A percentile compares a stretch with the other conserved stretches of the same genome.
Evolutionary conservation across 2,888 invertebrate genomes (phyloP).

Genomic region (Microdon myrmicae): DNA sequence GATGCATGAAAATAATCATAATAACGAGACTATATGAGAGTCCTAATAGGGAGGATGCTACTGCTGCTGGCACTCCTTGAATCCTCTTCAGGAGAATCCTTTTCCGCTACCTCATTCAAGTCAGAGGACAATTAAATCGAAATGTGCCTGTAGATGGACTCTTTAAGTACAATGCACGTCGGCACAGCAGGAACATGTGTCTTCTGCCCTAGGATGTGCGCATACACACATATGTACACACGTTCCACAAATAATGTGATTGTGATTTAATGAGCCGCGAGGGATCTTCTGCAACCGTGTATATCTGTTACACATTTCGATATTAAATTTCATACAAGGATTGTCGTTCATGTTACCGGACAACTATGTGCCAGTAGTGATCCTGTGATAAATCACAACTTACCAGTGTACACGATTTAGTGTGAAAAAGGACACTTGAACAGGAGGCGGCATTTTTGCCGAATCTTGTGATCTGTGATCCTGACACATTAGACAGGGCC

Average conservation of each 20-base stretch:
- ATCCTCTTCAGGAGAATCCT: slow-evolving; percentile 38
- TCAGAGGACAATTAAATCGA: slow-evolving; percentile 41
- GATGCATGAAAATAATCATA: slow-evolving; percentile 63
- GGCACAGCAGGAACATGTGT: slow-evolving; percentile 15
- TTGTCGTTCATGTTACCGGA: too few relatives aligned
- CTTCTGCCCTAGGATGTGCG: slow-evolving; percentile 27
- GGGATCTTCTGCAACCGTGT: slow-evolving; percentile 11
- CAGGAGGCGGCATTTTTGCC: slow-evolving; percentile 28
- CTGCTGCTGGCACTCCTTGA: slow-evolving; percentile 13
- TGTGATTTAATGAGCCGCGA: slow-evolving; percentile 51
- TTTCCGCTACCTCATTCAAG: slow-evolving; percentile 43
- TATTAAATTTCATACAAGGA: slow-evolving; percentile 48
- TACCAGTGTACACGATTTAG: slow-evolving; percentile 34
- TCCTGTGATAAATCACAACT: slow-evolving; percentile 37
- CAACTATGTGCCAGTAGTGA: slow-evolving; percentile 24
- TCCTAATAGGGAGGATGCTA: slow-evolving; percentile 47
- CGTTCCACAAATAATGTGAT: slow-evolving; percentile 44
- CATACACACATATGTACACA: too few relatives aligned
- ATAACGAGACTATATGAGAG: slow-evolving; percentile 41
- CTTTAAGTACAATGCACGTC: neutral
- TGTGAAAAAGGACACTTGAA: slow-evolving; percentile 50
- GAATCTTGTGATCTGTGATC: slow-evolving; percentile 37
- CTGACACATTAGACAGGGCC: slow-evolving; percentile 39
- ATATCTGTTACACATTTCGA: slow-evolving; percentile 33
- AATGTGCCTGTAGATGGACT: slow-evolving; percentile 4